Conservation (phyloP, 1,140 invertebrate genomes). For the Drosophila leontia region DNA sequence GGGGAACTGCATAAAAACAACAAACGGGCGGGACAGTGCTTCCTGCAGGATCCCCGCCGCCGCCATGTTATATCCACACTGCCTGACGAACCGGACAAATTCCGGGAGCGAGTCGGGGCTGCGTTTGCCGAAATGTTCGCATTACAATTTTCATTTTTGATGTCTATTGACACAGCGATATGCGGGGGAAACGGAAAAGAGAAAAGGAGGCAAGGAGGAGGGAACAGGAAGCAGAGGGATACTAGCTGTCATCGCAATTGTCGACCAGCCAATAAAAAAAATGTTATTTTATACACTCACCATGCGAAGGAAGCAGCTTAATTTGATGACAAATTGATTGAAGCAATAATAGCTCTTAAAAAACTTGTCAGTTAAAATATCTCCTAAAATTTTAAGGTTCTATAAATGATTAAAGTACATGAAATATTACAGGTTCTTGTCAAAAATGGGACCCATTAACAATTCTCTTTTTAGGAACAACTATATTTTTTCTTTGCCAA, state of each 20-base stretch:
- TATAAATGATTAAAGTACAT: too few species aligned
- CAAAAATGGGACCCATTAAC: background rate
- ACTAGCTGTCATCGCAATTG: constrained; percentile 64
- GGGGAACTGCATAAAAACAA: constrained; percentile 64
- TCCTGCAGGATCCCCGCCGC: constrained; percentile 17
- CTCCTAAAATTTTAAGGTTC: too few species aligned
- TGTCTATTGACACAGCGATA: constrained; percentile 75
- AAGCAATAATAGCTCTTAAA: background rate
- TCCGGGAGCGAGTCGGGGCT: constrained; percentile 20
- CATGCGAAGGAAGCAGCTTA: constrained; percentile 1
- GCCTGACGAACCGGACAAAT: constrained; percentile 59
- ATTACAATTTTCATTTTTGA: constrained; percentile 84
- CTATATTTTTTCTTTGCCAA: background rate
- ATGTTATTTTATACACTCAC: constrained; percentile 35
- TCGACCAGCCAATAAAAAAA: constrained; percentile 36
- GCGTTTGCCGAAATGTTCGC: constrained; percentile 72
- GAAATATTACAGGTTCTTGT: too few species aligned
- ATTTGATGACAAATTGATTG: constrained; percentile 7
- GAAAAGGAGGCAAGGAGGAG: background rate
- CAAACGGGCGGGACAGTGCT: constrained; percentile 59
- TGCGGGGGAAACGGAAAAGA: constrained; percentile 1
- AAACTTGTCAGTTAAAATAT: background rate
- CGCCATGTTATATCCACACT: constrained; percentile 59
- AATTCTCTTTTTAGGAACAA: background rate
- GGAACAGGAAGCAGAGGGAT: constrained; percentile 9